Evolutionary conservation across 2,113 vertebrate species (phyloP).

Genomic region (Lampris megalopsis): DNA sequence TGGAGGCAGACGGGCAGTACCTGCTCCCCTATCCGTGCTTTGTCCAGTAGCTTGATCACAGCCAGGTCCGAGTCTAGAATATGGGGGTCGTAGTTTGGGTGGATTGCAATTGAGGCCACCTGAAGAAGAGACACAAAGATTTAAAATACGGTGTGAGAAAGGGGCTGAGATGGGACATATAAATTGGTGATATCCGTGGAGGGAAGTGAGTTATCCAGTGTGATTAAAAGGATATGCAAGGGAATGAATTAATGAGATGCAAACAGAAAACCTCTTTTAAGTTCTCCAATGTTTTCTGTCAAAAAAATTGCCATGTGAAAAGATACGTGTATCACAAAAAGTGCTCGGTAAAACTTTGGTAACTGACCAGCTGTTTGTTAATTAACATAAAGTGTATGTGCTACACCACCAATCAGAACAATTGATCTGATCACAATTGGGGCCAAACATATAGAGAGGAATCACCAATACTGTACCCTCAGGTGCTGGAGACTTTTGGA

Average conservation of each 20-base stretch:
- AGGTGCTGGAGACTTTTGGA: conserved; percentile 90
- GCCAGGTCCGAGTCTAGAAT: conserved; percentile 94
- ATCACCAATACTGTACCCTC: conserved; percentile 80
- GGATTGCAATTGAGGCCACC: conserved; percentile 90
- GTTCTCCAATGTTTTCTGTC: no score
- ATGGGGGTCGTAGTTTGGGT: conserved; percentile 93
- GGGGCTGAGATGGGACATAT: background rate
- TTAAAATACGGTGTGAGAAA: background rate
- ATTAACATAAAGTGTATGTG: no score
- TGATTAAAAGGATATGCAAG: no score
- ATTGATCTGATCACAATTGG: background rate
- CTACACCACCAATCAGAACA: no score
- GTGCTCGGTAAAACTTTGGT: no score
- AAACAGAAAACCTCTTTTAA: no score
- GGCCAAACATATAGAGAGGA: background rate
- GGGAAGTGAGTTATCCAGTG: no score
- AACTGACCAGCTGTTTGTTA: no score
- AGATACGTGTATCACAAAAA: no score
- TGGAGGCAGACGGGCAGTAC: conserved; percentile 93
- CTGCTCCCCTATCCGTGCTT: conserved; percentile 90
- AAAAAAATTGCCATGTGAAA: no score
- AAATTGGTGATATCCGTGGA: no score
- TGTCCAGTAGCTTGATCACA: conserved; percentile 92
- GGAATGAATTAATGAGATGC: no score
- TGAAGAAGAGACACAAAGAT: conserved; percentile 55